A percentile compares a stretch with the other conserved stretches of the same genome.
phyloP scores from a whole-genome alignment of 2,888 invertebrate species.

The Crocallis elinguaria region DNA sequence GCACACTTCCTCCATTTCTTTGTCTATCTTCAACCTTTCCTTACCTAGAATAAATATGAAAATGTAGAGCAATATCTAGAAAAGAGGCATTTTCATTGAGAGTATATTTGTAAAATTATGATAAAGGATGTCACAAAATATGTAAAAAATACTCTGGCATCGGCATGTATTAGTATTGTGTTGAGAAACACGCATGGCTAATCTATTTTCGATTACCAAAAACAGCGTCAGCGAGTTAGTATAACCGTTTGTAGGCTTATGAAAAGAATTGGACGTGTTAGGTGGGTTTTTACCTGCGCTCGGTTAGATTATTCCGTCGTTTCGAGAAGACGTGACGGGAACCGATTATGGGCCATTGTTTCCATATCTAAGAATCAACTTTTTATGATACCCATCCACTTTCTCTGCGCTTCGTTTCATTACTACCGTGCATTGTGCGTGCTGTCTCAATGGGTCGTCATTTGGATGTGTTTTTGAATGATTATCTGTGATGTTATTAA shows the following conservation, averaged over 20 bases:
- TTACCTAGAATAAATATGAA: no score
- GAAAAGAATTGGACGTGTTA: slow-evolving; percentile 39
- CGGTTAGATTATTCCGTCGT: slow-evolving; percentile 42
- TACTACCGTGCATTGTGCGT: slow-evolving; percentile 32
- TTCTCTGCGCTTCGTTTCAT: slow-evolving; percentile 46
- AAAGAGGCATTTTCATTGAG: no score
- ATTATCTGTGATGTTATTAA: neutral
- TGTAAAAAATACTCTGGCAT: neutral
- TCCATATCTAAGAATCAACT: slow-evolving; percentile 54
- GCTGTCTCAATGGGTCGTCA: slow-evolving; percentile 35
- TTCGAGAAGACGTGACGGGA: slow-evolving; percentile 64
- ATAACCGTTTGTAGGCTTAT: slow-evolving; percentile 30
- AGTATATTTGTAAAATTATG: no score
- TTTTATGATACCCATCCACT: slow-evolving; percentile 38
- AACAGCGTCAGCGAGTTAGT: slow-evolving; percentile 10
- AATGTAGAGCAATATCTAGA: no score
- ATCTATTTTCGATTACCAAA: slow-evolving; percentile 35
- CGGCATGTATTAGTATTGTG: slow-evolving; percentile 6
- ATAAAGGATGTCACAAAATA: neutral
- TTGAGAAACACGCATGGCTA: slow-evolving; percentile 15
- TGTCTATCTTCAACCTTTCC: no score
- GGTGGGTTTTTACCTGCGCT: slow-evolving; percentile 50
- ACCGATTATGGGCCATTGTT: slow-evolving; percentile 70
- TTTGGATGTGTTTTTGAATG: neutral
- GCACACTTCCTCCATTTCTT: neutral